Evolutionary conservation across 2,797 vertebrate genomes (phyloP).

Genomic region (Enteromius paludinosus): DNA sequence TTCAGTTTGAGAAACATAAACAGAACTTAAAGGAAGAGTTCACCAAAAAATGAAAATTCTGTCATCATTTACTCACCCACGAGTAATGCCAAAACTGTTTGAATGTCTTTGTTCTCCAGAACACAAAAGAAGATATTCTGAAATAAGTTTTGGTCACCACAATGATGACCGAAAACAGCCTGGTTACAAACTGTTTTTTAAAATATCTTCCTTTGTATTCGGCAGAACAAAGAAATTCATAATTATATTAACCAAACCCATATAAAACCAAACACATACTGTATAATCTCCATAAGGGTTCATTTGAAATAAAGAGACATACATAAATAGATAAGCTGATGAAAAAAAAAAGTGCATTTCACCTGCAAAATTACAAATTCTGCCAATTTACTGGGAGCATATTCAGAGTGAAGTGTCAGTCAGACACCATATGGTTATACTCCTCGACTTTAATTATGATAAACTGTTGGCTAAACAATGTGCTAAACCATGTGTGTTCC

Average conservation of each 20-base stretch:
- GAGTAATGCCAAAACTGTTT: no score
- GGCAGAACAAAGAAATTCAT: no score
- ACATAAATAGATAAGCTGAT: not conserved
- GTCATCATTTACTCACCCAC: no score
- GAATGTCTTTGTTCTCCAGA: no score
- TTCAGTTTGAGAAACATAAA: not conserved
- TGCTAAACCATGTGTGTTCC: conserved; percentile 46
- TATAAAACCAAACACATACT: not conserved
- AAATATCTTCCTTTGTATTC: no score
- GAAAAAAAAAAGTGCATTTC: not conserved
- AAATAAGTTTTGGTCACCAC: no score
- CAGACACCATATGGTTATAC: conserved; percentile 32
- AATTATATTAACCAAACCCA: not conserved
- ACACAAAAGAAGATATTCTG: no score
- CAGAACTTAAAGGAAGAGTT: not conserved
- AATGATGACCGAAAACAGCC: no score
- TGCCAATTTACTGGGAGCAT: not conserved
- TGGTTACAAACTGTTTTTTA: no score
- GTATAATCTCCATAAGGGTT: not conserved
- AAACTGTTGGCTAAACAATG: conserved; percentile 58
- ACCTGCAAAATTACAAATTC: not conserved
- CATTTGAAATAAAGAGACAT: not conserved
- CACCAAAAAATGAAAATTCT: no score
- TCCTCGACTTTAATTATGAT: conserved; percentile 52
- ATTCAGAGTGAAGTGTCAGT: conserved; percentile 15